Evolutionary conservation across 2,113 vertebrate genomes (phyloP).

Genomic region (Hippocampus mohnikei): DNA sequence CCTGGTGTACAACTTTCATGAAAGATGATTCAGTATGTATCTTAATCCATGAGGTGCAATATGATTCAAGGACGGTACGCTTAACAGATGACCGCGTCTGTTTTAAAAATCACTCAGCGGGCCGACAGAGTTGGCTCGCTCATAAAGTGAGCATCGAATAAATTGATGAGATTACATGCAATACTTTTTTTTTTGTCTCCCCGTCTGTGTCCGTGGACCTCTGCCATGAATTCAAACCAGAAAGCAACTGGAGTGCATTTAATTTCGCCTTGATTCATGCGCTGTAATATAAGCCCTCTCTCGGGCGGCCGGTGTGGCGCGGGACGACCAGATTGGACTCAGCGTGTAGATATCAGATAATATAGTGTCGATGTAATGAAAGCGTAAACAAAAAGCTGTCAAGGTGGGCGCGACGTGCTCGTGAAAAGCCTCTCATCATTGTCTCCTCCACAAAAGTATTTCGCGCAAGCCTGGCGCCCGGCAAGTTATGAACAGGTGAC

Average conservation of each 20-base stretch:
- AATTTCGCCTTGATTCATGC: conserved; percentile 90
- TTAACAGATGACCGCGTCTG: neutral
- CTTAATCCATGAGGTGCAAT: too few species aligned
- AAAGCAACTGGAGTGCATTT: conserved; percentile 89
- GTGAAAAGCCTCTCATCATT: conserved; percentile 62
- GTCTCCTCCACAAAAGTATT: conserved; percentile 73
- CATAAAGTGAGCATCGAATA: conserved; percentile 85
- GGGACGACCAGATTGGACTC: conserved; percentile 81
- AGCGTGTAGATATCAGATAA: conserved; percentile 81
- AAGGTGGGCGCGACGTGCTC: conserved; percentile 75
- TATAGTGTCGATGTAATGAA: conserved; percentile 80
- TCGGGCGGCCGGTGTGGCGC: conserved; percentile 81
- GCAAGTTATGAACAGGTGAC: conserved; percentile 75
- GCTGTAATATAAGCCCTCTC: conserved; percentile 88
- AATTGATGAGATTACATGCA: conserved; percentile 91
- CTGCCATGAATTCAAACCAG: conserved; percentile 92
- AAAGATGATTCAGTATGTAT: too few species aligned
- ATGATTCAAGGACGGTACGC: too few species aligned
- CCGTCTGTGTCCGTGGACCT: conserved; percentile 80
- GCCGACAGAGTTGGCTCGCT: conserved; percentile 71
- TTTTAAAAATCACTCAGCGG: conserved; percentile 72
- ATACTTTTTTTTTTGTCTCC: conserved; percentile 76
- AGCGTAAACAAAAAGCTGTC: conserved; percentile 84
- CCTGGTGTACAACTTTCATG: too few species aligned
- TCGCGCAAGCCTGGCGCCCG: conserved; percentile 62